Conservation (phyloP, 2,797 vertebrate genomes). For the Fratercula arctica region DNA sequence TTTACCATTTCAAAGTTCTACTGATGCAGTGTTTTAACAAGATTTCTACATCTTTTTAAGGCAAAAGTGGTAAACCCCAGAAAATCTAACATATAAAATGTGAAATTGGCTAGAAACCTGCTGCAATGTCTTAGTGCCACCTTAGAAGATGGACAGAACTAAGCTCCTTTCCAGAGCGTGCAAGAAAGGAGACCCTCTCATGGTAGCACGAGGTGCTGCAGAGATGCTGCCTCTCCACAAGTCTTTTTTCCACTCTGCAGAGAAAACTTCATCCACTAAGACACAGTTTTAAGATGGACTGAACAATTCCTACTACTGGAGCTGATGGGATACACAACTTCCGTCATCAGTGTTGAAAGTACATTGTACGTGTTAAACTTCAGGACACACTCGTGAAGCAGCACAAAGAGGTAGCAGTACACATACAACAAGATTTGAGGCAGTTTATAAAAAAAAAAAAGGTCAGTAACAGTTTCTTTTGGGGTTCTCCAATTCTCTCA, state of each 20-base stretch:
- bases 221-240: neutral
- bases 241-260: neutral
- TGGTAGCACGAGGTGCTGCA: fast-evolving
- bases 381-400: neutral
- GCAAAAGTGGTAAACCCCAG: neutral
- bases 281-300: neutral
- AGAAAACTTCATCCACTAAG: neutral
- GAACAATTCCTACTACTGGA: neutral
- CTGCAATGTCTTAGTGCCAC: neutral
- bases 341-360: neutral
- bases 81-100: neutral
- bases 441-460: neutral
- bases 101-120: neutral
- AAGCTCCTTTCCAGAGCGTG: neutral
- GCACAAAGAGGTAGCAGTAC: neutral
- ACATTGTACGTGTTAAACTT: neutral
- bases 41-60: neutral
- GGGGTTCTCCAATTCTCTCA: neutral
- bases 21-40: neutral
- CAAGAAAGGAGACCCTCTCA: neutral
- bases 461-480: neutral
- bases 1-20: neutral
- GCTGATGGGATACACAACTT: neutral
- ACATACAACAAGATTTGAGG: neutral
- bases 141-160: neutral